Base-by-base conservation (phyloP, 2,888 invertebrate species). In the Apodemia duryi region DNA sequence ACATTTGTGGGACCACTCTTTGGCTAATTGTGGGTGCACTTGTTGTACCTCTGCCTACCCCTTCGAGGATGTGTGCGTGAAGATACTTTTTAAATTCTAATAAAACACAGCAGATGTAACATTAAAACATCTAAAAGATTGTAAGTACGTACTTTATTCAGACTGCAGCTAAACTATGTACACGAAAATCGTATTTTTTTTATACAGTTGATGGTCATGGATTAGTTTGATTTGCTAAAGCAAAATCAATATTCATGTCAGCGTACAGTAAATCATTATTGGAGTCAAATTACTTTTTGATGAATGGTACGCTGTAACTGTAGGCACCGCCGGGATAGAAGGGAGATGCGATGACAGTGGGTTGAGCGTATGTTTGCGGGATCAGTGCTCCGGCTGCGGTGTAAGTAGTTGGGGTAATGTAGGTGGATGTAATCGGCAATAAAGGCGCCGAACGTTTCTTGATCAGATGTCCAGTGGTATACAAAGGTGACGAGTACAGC, bases 341-440 rank as follows among this genome's bases (percentile, higher is more conserved):
- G 63, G 78, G 77, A 72, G 85, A 63, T 69, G 85, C 74, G 74
- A 68, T 21, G 32, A 35, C 10, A 13, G 64, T 10, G 29, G 64
- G 2, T 43, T 57, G 28, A 41, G 57, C 54, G 54, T 29, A 52
- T 6, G 52, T 57, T 6, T 65, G 32, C 13, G 67, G 41, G 80
- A 52, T 28, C 52, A 52, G 9, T 29, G 21, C 10, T 6, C 1
- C 0, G 1, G 9, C 21, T 1, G 29, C 28, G 29, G 29, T 11
- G 54, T 54, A 54, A 29, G 54, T 54, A 0, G 54, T 10, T 9
- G 54, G 54, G 54, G 54, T 4, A 21, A 54, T 10, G 54, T 54
- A 54, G 29, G 54, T 54, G 11, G 54, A 29, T 4, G 28, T 3
- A 1, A 29, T 10, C 2, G 54, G 54, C 10, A 29, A 29, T 1